Conservation (phyloP, 2,888 invertebrate species). For the Gandaritis pyraliata region DNA sequence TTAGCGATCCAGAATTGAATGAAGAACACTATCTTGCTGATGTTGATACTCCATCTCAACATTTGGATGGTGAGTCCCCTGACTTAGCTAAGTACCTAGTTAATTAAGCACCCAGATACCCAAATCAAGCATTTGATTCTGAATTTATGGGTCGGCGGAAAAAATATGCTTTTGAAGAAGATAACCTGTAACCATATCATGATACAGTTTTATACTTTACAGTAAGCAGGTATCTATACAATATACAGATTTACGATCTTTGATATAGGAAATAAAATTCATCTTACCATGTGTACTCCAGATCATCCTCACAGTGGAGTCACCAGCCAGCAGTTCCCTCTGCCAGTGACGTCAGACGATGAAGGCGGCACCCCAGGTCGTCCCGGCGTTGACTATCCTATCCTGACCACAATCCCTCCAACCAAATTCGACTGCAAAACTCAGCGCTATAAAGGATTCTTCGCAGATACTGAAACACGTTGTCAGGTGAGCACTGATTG, state of each 20-base stretch:
- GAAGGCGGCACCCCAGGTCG: conserved; percentile 86
- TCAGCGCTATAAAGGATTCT: conserved; percentile 95
- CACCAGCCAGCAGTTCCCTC: conserved; percentile 73
- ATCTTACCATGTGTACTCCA: conserved; percentile 38
- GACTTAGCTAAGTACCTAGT: background rate
- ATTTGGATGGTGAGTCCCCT: conserved; percentile 69
- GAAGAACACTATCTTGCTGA: conserved; percentile 70
- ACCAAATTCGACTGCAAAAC: conserved; percentile 92
- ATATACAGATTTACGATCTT: too few species aligned
- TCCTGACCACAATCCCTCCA: conserved; percentile 88
- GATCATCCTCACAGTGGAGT: conserved; percentile 56
- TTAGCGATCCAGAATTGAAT: conserved; percentile 56
- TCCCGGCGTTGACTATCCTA: conserved; percentile 93
- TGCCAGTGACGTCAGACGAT: conserved; percentile 74
- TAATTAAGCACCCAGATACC: too few species aligned
- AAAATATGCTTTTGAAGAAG: too few species aligned
- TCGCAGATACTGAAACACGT: conserved; percentile 93
- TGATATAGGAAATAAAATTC: background rate
- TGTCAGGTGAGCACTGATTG: conserved; percentile 87
- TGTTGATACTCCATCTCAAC: conserved; percentile 70
- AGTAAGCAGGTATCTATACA: too few species aligned
- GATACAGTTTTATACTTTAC: too few species aligned
- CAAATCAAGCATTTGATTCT: too few species aligned
- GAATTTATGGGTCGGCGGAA: too few species aligned
- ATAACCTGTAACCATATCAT: too few species aligned